Evolutionary conservation across 2,113 vertebrate species (phyloP), one percentile per base, ranked within the genome.

Genomic region (Tragulus kanchil): DNA sequence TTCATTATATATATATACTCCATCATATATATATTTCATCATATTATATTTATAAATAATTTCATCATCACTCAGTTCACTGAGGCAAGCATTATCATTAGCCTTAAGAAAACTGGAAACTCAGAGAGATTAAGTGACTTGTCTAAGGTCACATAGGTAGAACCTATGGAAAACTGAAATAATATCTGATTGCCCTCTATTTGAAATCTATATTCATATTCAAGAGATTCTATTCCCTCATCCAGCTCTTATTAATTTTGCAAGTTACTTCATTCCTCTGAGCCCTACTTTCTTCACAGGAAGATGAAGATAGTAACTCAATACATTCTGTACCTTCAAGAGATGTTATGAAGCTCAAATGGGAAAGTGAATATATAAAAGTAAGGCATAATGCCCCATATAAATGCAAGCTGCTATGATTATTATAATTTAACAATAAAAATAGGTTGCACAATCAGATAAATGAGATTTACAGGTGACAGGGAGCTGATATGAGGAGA

Each of bases 351-450:
- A 77, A 61, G 45, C 8, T 89, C 59, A 91, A 91, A 85, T 93
- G 19, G 50, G 13, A 77, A 77, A 82, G 1, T 52, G 15, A 2
- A 82, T 71, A 89, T 71, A 89, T 85, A 93, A 89, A 85, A 93
- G 12, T 42, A 91, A 84, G 4, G 14, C 19, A 78, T 77, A 85
- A 91, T 21, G 0, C 25, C 19, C 36, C 50, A 91, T 67, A 82
- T 31, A 89, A 91, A 85, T 85, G 26, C 48, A 93, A 61, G 11
- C 71, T 78, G 62, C 28, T 64, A 8, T 62, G 36, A 69, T 85
- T 75, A 89, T 26, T 86, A 78, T 31, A 89, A 82, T 64, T 83
- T 58, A 86, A 85, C 85, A 75, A 89, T 89, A 96, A 95, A 96
- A 93, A 50, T 82, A 23, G 4, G 3, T 42, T 9, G 8, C 21